These are phyloP conservation scores for Strix aluco DNA, from an alignment of 2,113 vertebrate genomes.

Conservation along the genomic window DNA sequence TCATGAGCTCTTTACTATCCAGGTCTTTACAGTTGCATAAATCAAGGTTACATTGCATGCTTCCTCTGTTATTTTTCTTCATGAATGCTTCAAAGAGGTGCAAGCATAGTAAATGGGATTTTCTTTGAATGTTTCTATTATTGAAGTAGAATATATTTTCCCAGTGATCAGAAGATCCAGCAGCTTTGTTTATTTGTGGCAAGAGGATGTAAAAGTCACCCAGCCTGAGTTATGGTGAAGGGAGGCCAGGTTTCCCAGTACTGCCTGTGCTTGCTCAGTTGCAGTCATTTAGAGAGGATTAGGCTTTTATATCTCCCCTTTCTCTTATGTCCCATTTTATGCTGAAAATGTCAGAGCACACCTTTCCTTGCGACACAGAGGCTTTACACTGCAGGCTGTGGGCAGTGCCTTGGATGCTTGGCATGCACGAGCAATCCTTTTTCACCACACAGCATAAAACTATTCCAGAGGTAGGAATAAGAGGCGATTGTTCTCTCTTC, in stretches of 20 bases:
- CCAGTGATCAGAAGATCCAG: neutral
- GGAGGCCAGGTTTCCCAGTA: neutral
- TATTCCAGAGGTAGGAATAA: neutral
- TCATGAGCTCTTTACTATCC: neutral
- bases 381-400: neutral
- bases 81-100: neutral
- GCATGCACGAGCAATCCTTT: neutral
- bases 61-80: conserved; percentile 13
- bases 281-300: neutral
- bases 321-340: neutral
- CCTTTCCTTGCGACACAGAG: neutral
- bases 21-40: neutral
- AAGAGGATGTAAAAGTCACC: neutral
- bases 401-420: neutral
- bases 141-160: neutral
- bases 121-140: neutral
- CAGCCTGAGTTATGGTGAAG: neutral
- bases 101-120: neutral
- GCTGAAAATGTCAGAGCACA: neutral
- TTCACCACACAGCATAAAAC: neutral
- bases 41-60: neutral
- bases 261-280: neutral
- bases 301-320: neutral
- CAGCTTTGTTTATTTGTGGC: neutral
- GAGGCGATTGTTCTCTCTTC: neutral